Conservation (phyloP, 2,797 vertebrate species). For the Alca torda region DNA sequence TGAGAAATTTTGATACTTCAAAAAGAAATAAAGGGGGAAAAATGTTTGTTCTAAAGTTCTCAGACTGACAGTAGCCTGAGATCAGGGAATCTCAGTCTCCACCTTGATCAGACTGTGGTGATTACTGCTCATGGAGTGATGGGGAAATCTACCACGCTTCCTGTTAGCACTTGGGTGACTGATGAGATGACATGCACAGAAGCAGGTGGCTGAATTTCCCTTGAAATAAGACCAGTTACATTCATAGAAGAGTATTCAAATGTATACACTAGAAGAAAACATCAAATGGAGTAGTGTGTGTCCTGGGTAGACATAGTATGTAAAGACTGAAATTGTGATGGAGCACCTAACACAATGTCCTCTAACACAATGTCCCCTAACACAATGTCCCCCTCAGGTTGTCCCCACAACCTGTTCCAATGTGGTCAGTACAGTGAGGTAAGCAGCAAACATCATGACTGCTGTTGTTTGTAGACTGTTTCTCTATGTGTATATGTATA, state of each 20-base stretch:
- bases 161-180: not conserved
- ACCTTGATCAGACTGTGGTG: not conserved
- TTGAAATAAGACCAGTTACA: not conserved
- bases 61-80: not conserved
- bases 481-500: not conserved
- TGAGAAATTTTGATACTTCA: not conserved
- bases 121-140: not conserved
- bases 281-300: not conserved
- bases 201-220: not conserved
- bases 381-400: not conserved
- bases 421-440: not conserved
- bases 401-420: not conserved
- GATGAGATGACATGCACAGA: not conserved
- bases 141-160: not conserved
- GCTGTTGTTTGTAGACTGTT: not conserved
- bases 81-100: not conserved
- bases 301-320: not conserved
- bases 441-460: not conserved
- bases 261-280: not conserved
- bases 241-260: not conserved
- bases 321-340: not conserved
- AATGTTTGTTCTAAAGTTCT: not conserved
- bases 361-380: not conserved
- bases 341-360: not conserved
- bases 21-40: not conserved